Percentiles rank a stretch among this genome's conserved stretches.
phyloP scores from a whole-genome alignment of 2,888 invertebrate genomes.

The Trisateles emortualis region DNA sequence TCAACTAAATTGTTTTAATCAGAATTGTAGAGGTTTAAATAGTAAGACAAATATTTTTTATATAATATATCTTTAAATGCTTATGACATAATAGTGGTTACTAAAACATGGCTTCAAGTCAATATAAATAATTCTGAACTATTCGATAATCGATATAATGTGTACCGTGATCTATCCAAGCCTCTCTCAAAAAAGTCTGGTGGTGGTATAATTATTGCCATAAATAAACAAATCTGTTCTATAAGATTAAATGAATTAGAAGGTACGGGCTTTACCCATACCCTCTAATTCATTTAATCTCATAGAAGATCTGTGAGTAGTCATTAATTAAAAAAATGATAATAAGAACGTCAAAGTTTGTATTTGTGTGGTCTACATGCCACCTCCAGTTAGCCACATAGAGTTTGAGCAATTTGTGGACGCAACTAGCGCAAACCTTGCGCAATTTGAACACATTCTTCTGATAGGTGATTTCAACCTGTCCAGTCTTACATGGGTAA shows the following conservation, averaged over 20 bases:
- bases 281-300: too few species aligned
- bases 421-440: not conserved
- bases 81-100: not conserved
- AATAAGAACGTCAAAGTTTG: not conserved
- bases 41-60: constrained; percentile 1
- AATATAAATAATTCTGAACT: not conserved
- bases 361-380: not conserved
- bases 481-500: not conserved
- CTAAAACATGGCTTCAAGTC: not conserved
- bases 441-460: not conserved
- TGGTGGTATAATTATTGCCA: constrained; percentile 1
- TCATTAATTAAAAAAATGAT: not conserved
- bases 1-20: not conserved
- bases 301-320: not conserved
- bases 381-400: not conserved
- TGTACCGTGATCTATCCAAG: not conserved
- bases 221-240: not conserved
- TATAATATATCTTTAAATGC: not conserved
- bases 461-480: constrained; percentile 4
- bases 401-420: constrained; percentile 4
- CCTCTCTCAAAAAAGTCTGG: not conserved
- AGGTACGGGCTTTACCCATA: not conserved
- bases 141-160: constrained; percentile 4
- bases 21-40: constrained; percentile 5
- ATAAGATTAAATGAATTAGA: not conserved